These are phyloP conservation scores for Aphrophora alni DNA, from an alignment of 2,888 invertebrate genomes.

Conservation along the genomic window DNA sequence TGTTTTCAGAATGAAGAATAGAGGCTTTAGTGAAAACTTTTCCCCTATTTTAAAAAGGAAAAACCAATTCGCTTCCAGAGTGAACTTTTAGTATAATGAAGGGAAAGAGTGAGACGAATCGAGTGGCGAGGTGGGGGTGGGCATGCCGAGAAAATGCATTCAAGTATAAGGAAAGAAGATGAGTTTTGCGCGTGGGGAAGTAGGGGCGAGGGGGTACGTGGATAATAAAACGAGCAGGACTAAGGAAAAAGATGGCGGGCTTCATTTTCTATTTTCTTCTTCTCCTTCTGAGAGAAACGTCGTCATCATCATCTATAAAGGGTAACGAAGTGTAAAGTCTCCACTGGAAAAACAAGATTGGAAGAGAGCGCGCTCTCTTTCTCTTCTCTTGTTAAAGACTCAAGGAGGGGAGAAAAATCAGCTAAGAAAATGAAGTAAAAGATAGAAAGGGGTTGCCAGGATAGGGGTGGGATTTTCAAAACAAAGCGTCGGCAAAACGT, in stretches of 20 bases:
- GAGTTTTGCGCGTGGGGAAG: slow-evolving; percentile 30
- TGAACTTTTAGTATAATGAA: slow-evolving; percentile 31
- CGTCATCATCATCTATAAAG: slow-evolving; percentile 39
- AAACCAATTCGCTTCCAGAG: slow-evolving; percentile 28
- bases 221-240: slow-evolving; percentile 46
- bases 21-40: slow-evolving; percentile 8
- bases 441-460: slow-evolving; percentile 24
- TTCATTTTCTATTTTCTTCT: slow-evolving; percentile 36
- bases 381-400: slow-evolving; percentile 32
- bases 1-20: slow-evolving; percentile 32
- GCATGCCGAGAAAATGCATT: slow-evolving; percentile 40
- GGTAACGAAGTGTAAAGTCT: slow-evolving; percentile 38
- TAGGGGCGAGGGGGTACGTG: slow-evolving; percentile 38
- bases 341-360: slow-evolving; percentile 33
- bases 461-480: slow-evolving; percentile 32
- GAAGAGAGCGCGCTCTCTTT: slow-evolving; percentile 18
- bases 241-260: slow-evolving; percentile 38
- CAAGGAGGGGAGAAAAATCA: slow-evolving; percentile 32
- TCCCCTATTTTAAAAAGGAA: slow-evolving; percentile 26
- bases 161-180: slow-evolving; percentile 41
- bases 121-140: slow-evolving; percentile 20
- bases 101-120: slow-evolving; percentile 24
- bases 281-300: slow-evolving; percentile 18
- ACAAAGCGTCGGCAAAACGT: slow-evolving; percentile 35
- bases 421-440: slow-evolving; percentile 33